Percentiles rank a stretch among this genome's conserved stretches.
These are phyloP conservation scores for Emydocephalus ijimae DNA, from an alignment of 2,113 vertebrate genomes.

Conservation along the genomic window DNA sequence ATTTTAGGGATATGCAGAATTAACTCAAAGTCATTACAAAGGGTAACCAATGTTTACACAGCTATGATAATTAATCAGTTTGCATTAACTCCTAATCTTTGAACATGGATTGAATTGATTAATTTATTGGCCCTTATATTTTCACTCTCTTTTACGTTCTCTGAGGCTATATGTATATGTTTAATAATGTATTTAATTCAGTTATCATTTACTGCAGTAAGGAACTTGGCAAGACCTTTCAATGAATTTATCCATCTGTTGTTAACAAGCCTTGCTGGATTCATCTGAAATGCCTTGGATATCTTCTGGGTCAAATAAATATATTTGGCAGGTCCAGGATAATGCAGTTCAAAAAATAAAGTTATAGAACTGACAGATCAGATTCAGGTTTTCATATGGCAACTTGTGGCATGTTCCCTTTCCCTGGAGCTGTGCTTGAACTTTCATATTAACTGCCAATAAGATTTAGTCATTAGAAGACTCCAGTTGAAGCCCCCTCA, in stretches of 20 bases:
- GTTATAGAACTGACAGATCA: not conserved
- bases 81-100: not conserved
- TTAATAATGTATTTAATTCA: not conserved
- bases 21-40: not conserved
- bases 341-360: slow-evolving; percentile 9
- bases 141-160: not conserved
- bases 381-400: not conserved
- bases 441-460: not conserved
- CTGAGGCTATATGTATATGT: not conserved
- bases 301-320: slow-evolving; percentile 15
- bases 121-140: not conserved
- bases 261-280: not conserved
- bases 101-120: not conserved
- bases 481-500: not conserved
- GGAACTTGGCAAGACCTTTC: not conserved
- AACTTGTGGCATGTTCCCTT: not conserved
- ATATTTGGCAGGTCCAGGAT: not conserved
- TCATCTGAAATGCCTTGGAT: slow-evolving; percentile 1
- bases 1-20: not conserved
- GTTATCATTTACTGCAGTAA: not conserved
- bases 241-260: slow-evolving; percentile 4
- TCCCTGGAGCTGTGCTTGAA: not conserved
- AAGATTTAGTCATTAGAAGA: not conserved
- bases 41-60: not conserved
- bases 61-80: not conserved